phyloP scores from a whole-genome alignment of 2,888 invertebrate genomes.

The Euclidia mi region DNA sequence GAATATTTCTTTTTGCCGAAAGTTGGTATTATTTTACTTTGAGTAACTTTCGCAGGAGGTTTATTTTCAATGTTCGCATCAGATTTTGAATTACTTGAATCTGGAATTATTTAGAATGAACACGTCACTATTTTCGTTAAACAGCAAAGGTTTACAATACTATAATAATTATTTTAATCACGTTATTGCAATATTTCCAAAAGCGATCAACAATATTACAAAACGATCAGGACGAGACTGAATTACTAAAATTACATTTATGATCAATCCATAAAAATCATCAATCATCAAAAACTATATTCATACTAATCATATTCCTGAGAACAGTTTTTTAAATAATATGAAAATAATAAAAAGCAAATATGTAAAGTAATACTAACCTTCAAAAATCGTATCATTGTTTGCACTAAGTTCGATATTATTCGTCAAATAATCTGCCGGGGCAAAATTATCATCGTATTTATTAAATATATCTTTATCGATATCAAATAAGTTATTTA shows the following conservation, averaged over 20 bases:
- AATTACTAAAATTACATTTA: too few species aligned
- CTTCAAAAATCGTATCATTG: constrained; percentile 18
- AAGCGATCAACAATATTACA: too few species aligned
- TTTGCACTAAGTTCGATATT: constrained; percentile 23
- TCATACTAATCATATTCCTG: background rate
- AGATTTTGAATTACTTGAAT: constrained; percentile 1
- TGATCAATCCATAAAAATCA: too few species aligned
- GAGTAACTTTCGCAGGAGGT: constrained; percentile 22
- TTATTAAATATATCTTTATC: constrained; percentile 64
- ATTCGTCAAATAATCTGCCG: constrained; percentile 50
- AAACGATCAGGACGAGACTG: too few species aligned
- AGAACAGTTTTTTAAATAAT: too few species aligned
- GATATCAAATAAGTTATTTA: constrained; percentile 49
- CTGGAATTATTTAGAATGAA: constrained; percentile 14
- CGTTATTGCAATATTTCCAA: too few species aligned
- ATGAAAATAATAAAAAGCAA: background rate
- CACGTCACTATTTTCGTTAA: background rate
- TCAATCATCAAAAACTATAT: too few species aligned
- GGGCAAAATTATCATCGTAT: constrained; percentile 67
- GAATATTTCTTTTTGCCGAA: constrained; percentile 61
- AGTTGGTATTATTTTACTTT: constrained; percentile 56
- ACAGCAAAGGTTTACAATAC: too few species aligned
- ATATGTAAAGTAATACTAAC: constrained; percentile 24
- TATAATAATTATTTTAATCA: too few species aligned
- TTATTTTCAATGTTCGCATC: constrained; percentile 7